Base-by-base conservation (phyloP, 2,888 invertebrate genomes). In the Linhomoeus sp. region DNA sequence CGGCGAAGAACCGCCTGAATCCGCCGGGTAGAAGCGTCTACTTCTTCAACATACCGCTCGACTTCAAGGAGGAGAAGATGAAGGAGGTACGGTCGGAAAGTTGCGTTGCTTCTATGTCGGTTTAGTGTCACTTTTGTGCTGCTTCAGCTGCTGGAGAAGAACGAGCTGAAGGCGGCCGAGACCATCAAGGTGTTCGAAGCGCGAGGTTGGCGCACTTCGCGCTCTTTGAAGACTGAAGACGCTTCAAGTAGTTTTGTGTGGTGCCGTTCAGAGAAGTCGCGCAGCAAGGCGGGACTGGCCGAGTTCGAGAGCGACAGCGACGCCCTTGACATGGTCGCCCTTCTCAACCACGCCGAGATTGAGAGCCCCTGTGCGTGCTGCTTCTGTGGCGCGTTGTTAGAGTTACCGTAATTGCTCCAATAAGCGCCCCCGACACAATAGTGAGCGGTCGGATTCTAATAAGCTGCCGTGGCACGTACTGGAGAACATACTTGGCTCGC, bases 11-110 rank as follows among this genome's bases (percentile, higher is more conserved):
- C 73, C 79, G 88, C 67, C 88, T 92, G 74, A 61, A 59, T 61
- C 23, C 47, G 17, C 52, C 52, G 12, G 38, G 33, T 23, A 35
- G 35, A 19, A 37, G 19, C 5, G 20, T 50, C 20, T 50, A 94
- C 68, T 94, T 88, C 74, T 94, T 88, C 76, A 94, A 94, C 72
- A 88, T 90, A 52, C 92, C 92, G 48, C 87, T 88, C 37, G 82
- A 81, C 67, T 78, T 90, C 56, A 79, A 81, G 50, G 88, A 90
- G 67, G 84, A 82, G 24, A 83, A 86, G 66, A 74, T 94, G 60
- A 58, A 57, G 49, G 60, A 67, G 56, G 67, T 48, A 20, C 14
- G 43, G n/a, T n/a, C n/a, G 90, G 92, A 73, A 94, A 58, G 56
- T 49, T 59, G 67, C 56, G 67, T 48, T 14, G 7, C 43, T 9